Evolutionary conservation across 1,140 invertebrate species (phyloP).

Genomic region (Tetramorium alpestre): DNA sequence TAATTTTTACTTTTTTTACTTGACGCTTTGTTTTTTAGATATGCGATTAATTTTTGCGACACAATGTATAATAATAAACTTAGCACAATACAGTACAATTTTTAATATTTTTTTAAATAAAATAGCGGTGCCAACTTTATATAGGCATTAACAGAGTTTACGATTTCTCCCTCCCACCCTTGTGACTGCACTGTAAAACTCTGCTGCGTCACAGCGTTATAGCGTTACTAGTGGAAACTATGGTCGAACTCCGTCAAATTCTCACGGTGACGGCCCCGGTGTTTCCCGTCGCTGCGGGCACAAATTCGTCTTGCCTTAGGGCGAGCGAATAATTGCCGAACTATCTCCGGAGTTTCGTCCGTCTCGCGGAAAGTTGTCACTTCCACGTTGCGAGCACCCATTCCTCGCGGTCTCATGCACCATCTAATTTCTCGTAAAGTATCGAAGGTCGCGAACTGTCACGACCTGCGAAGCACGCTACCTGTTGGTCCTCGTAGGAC

Average conservation of each 20-base stretch:
- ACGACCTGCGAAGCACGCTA: constrained; percentile 24
- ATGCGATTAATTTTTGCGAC: no score
- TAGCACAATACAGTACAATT: no score
- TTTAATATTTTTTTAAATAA: no score
- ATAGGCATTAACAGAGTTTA: neutral
- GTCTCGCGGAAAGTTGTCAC: constrained; percentile 60
- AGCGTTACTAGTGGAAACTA: constrained; percentile 48
- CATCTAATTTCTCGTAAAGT: constrained; percentile 56
- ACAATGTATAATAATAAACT: no score
- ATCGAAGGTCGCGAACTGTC: constrained; percentile 48
- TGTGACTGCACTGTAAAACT: constrained; percentile 16
- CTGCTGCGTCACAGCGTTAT: constrained; percentile 10
- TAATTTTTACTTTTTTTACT: no score
- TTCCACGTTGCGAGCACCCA: constrained; percentile 58
- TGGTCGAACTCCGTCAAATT: constrained; percentile 55
- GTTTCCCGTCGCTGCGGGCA: constrained; percentile 28
- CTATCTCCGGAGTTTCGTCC: constrained; percentile 56
- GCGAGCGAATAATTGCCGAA: constrained; percentile 58
- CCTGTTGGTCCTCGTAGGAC: constrained; percentile 40
- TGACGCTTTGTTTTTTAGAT: no score
- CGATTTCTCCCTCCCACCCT: neutral
- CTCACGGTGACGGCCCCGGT: constrained; percentile 42
- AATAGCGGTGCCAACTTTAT: no score
- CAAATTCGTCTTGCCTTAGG: constrained; percentile 58
- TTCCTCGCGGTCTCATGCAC: constrained; percentile 49